Evolutionary conservation across 1,140 invertebrate genomes (phyloP).

Genomic region (Periplaneta americana): DNA sequence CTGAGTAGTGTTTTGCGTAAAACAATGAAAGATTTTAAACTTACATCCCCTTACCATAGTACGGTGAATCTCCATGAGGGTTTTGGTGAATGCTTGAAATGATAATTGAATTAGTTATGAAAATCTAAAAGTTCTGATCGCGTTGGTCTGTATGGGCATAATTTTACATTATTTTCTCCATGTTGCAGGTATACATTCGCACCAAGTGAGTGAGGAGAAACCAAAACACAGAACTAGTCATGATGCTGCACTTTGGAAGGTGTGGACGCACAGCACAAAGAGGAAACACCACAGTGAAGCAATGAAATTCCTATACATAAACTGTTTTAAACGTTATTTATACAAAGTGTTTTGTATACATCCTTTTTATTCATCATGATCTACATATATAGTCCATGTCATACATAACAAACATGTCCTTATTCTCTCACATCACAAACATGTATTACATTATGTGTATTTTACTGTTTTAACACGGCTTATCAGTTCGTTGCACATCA

Average conservation of each 20-base stretch:
- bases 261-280: background rate
- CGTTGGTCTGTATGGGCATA: no score
- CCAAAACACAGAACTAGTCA: background rate
- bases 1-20: no score
- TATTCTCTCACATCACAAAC: background rate
- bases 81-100: no score
- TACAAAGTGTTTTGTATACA: background rate
- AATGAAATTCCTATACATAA: background rate
- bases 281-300: background rate
- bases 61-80: no score
- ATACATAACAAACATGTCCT: background rate
- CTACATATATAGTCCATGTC: background rate
- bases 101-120: no score
- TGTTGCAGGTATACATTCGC: background rate
- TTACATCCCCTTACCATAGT: no score
- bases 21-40: no score
- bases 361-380: background rate
- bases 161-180: background rate
- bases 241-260: background rate
- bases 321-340: background rate
- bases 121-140: no score
- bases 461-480: background rate
- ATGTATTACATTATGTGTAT: no score
- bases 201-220: background rate
- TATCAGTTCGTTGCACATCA: background rate